phyloP scores from a whole-genome alignment of 2,113 vertebrate genomes.

The Oryzias melastigma region DNA sequence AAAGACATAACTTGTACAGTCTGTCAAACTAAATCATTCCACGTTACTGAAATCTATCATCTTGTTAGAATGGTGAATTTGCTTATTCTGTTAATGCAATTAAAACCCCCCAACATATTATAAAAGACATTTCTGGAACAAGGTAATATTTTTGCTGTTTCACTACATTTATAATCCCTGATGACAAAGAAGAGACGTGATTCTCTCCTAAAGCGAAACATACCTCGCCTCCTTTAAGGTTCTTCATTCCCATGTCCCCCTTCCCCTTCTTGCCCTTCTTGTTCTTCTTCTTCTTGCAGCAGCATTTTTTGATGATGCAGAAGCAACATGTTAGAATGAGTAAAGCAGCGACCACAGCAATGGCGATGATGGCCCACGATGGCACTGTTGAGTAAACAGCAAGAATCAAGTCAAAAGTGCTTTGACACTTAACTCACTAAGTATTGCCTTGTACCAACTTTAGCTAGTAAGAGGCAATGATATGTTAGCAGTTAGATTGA shows the following conservation, averaged over 20 bases:
- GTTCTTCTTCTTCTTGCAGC: constrained; percentile 98
- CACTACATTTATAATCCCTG: background rate
- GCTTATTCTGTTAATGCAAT: constrained; percentile 4
- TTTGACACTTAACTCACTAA: constrained; percentile 59
- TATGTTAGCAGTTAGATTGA: constrained; percentile 59
- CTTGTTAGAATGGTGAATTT: too few relatives aligned
- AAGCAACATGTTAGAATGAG: constrained; percentile 96
- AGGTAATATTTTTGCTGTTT: background rate
- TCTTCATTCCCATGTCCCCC: constrained; percentile 97
- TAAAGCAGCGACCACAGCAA: constrained; percentile 88
- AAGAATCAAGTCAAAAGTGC: constrained; percentile 44
- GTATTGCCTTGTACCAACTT: constrained; percentile 55
- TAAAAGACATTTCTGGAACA: constrained; percentile 20
- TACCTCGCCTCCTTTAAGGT: constrained; percentile 89
- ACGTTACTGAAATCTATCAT: too few relatives aligned
- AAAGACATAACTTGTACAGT: constrained; percentile 15
- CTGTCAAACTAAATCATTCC: too few relatives aligned
- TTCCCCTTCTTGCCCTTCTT: constrained; percentile 98
- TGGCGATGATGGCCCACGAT: constrained; percentile 93
- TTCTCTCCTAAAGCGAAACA: constrained; percentile 33
- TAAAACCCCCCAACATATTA: constrained; percentile 17
- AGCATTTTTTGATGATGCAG: constrained; percentile 98
- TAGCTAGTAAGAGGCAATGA: constrained; percentile 58
- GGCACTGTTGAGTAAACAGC: constrained; percentile 80
- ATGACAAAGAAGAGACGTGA: constrained; percentile 2